Conservation (phyloP, 2,797 vertebrate species). For the Kryptopterus vitreolus region DNA sequence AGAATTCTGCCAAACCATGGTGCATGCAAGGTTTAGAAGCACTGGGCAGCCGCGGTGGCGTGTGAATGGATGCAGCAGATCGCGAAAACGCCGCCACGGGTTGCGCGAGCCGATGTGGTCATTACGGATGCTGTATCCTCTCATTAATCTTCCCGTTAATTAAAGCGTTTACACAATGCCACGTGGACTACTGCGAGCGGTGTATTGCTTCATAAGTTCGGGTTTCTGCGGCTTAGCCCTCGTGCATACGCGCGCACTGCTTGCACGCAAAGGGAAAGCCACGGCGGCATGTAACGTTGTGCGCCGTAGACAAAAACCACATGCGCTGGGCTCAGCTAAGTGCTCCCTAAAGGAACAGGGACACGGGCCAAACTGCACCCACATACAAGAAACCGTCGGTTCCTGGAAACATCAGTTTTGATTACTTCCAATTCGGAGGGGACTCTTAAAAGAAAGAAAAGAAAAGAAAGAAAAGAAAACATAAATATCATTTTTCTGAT, state of each 20-base stretch:
- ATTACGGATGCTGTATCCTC: conserved; percentile 10
- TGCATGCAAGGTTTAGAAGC: neutral
- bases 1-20: conserved; percentile 18
- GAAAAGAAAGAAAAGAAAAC: neutral
- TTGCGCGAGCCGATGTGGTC: conserved; percentile 13
- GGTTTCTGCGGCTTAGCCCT: conserved; percentile 37
- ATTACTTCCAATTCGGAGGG: neutral
- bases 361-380: conserved; percentile 7
- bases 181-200: conserved; percentile 37
- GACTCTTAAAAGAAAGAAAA: neutral
- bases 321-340: conserved; percentile 39
- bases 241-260: conserved; percentile 19
- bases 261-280: conserved; percentile 50
- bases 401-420: neutral
- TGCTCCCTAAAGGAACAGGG: conserved; percentile 33
- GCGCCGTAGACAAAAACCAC: conserved; percentile 49
- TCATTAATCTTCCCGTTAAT: conserved; percentile 27
- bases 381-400: neutral
- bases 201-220: conserved; percentile 32
- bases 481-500: neutral
- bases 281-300: conserved; percentile 41
- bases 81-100: neutral
- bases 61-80: conserved; percentile 11
- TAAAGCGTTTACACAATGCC: conserved; percentile 29
- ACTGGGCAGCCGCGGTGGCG: neutral